phyloP scores from a whole-genome alignment of 2,888 invertebrate species.

The Anorthoa munda region DNA sequence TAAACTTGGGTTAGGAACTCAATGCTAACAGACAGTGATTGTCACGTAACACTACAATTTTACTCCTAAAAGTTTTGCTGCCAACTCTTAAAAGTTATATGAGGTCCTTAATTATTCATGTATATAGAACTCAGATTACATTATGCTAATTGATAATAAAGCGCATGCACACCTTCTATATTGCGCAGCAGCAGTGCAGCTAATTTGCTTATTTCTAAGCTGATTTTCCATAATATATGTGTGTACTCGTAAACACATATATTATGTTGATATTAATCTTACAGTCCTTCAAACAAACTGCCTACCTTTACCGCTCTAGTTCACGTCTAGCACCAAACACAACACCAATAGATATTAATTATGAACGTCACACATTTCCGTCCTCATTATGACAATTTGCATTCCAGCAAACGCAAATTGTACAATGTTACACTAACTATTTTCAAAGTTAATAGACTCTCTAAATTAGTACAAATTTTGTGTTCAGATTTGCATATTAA shows the following conservation, averaged over 20 bases:
- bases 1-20: too few relatives aligned
- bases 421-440: constrained; percentile 64
- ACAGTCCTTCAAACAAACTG: neutral
- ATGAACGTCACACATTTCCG: constrained; percentile 76
- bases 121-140: too few relatives aligned
- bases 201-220: neutral
- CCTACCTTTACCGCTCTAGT: neutral
- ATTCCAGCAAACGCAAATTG: constrained; percentile 78
- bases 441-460: constrained; percentile 65
- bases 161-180: too few relatives aligned
- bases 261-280: neutral
- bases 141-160: too few relatives aligned
- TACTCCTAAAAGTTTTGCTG: neutral
- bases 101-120: too few relatives aligned
- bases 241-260: neutral
- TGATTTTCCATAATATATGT: neutral
- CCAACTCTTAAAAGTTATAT: neutral
- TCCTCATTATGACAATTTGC: constrained; percentile 79
- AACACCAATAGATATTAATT: constrained; percentile 68
- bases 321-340: constrained; percentile 25
- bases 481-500: constrained; percentile 55
- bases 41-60: neutral
- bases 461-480: constrained; percentile 54
- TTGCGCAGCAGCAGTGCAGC: too few relatives aligned
- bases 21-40: too few relatives aligned